Base-by-base conservation (phyloP, 2,888 invertebrate species). In the Sarcophaga carnaria region DNA sequence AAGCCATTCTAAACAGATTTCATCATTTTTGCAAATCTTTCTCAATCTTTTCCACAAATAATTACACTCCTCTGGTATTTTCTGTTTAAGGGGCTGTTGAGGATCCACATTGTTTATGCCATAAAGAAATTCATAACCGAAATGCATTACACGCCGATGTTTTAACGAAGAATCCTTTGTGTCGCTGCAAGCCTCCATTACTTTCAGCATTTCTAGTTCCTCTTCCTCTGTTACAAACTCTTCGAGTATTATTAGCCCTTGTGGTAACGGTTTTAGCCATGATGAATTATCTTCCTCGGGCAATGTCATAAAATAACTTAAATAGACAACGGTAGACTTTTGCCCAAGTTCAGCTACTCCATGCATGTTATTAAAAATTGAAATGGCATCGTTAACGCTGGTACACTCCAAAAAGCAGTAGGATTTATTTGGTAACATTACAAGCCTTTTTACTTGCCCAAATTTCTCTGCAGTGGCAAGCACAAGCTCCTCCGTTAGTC, bases 41-140 rank as follows among this genome's bases (percentile, higher is more conserved):
- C 93, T 90, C 0, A 93, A 74, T 6, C 90, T 91, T 2, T 85
- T 10, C 94, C 97, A 95, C 14, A 99, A 91, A 87, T 95, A 93
- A 89, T 95, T 91, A 93, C 97, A 97, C 88, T 95, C 94, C 4
- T 91, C 88, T 0, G 99, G 99, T 90, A 99, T 96, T 63, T 94
- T 94, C 67, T 96, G 94, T 0, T 93, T 89, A 49, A 97, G 93
- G 0, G 97, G 97, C 75, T 94, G 93, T 78, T 95, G 93, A 78
- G 95, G 94, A 92, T 98, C 96, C 0, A 98, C 97, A 93, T 97
- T 96, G 94, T 99, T 99, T 37, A 95, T 96, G 71, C 96, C 96
- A 93, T 99, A 99, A 87, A 96, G 94, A 93, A 99, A 99, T 92
- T 98, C 97, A 93, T 96, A 99, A 0, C 99, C 99, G 94, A 95